These are phyloP conservation scores for Tricholaema leucomelas DNA, from an alignment of 2,113 vertebrate species.

Conservation along the genomic window DNA sequence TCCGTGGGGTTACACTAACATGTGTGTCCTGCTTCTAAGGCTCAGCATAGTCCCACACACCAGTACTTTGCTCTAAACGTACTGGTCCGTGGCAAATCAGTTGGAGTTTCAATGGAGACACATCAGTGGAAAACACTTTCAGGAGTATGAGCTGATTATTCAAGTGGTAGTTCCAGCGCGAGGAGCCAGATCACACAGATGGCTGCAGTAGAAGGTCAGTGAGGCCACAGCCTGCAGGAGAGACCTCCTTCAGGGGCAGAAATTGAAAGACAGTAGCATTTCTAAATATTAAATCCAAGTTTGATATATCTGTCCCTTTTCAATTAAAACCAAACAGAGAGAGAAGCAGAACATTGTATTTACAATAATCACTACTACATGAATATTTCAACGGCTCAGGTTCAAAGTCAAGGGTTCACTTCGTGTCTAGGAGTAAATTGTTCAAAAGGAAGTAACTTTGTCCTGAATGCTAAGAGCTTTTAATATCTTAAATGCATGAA, in stretches of 20 bases:
- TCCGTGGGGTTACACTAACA: not conserved
- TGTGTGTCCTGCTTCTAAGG: not conserved
- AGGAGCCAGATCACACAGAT: fast-evolving
- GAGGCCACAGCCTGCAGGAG: not conserved
- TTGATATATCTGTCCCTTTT: not conserved
- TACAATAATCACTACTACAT: not conserved
- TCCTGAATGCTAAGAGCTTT: not conserved
- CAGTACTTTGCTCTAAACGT: too few species aligned
- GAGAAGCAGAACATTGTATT: not conserved
- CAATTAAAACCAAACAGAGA: not conserved
- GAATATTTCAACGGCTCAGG: not conserved
- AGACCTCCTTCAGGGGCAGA: not conserved
- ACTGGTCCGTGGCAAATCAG: not conserved
- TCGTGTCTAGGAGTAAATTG: not conserved
- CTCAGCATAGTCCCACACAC: not conserved
- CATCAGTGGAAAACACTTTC: not conserved
- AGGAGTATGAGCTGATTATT: not conserved
- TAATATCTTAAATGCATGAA: not conserved
- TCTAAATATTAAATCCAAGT: not conserved
- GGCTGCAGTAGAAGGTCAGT: not conserved
- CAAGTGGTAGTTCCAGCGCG: not conserved
- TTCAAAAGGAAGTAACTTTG: not conserved
- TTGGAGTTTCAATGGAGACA: not conserved
- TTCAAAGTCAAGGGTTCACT: not conserved
- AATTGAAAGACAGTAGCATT: not conserved